A percentile compares a stretch with the other conserved stretches of the same genome.
These are phyloP conservation scores for Saimiri boliviensis DNA, from an alignment of 2,113 vertebrate genomes.

Conservation along the genomic window DNA sequence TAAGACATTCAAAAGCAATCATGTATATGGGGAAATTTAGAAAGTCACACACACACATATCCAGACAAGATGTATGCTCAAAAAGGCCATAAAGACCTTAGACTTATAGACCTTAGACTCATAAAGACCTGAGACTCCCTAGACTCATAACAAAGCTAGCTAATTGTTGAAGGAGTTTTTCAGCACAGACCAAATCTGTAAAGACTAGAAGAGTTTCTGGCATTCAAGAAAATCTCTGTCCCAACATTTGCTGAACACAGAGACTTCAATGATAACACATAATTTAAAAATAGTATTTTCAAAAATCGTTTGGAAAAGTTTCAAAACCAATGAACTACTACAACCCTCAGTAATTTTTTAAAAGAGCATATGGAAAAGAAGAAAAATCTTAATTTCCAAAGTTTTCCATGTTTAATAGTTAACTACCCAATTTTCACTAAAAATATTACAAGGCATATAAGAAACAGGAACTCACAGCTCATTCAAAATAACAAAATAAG, in stretches of 20 bases:
- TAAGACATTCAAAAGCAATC: neutral
- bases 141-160: neutral
- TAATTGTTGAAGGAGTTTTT: neutral
- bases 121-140: neutral
- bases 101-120: neutral
- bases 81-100: neutral
- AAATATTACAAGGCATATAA: neutral
- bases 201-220: neutral
- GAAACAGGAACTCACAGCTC: neutral
- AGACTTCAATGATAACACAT: neutral
- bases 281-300: neutral
- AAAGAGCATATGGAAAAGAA: neutral
- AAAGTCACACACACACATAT: neutral
- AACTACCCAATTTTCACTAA: neutral
- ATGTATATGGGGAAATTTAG: neutral
- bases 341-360: neutral
- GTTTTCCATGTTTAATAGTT: neutral
- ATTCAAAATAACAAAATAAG: conserved; percentile 23
- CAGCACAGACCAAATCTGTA: neutral
- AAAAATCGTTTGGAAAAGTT: neutral
- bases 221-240: neutral
- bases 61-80: neutral
- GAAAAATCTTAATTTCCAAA: neutral
- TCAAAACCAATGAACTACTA: neutral
- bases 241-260: neutral